These are phyloP conservation scores for Drosophila mayaguana DNA, from an alignment of 2,888 invertebrate genomes.

Conservation along the genomic window DNA sequence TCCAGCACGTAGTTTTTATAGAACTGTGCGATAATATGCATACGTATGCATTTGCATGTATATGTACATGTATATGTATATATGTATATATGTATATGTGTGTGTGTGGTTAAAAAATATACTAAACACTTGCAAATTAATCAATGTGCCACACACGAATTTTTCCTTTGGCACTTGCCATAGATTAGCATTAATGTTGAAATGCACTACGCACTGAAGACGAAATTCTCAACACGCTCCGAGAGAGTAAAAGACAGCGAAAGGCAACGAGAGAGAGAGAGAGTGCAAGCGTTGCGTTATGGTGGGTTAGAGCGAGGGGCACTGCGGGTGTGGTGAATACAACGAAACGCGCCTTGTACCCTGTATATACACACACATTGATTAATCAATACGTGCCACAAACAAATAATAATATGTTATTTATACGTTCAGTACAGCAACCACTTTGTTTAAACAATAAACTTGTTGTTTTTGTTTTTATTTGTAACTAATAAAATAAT, in stretches of 20 bases:
- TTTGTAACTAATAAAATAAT: conserved; percentile 12
- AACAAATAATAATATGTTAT: conserved; percentile 15
- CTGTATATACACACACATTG: conserved; percentile 57
- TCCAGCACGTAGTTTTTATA: conserved; percentile 6
- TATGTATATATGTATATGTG: conserved; percentile 2
- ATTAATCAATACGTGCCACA: conserved; percentile 52
- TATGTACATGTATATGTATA: neutral
- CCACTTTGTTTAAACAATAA: conserved; percentile 22
- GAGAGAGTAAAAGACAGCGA: conserved; percentile 6
- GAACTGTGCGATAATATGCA: conserved; percentile 12
- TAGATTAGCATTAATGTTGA: conserved; percentile 45
- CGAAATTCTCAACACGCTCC: conserved; percentile 29
- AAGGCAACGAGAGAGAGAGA: neutral
- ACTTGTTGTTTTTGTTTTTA: neutral
- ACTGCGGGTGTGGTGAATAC: conserved; percentile 63
- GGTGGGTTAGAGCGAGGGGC: conserved; percentile 14
- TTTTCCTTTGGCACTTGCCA: conserved; percentile 28
- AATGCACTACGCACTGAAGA: conserved; percentile 57
- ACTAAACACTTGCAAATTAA: conserved; percentile 41
- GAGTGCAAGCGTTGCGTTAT: conserved; percentile 16
- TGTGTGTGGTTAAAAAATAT: conserved; percentile 14
- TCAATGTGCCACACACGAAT: conserved; percentile 47
- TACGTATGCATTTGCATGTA: neutral
- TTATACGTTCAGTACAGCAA: conserved; percentile 5
- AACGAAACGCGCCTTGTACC: conserved; percentile 30